Evolutionary conservation across 2,113 vertebrate species (phyloP), one percentile per base, ranked within the genome.

Genomic region (Mellivora capensis): DNA sequence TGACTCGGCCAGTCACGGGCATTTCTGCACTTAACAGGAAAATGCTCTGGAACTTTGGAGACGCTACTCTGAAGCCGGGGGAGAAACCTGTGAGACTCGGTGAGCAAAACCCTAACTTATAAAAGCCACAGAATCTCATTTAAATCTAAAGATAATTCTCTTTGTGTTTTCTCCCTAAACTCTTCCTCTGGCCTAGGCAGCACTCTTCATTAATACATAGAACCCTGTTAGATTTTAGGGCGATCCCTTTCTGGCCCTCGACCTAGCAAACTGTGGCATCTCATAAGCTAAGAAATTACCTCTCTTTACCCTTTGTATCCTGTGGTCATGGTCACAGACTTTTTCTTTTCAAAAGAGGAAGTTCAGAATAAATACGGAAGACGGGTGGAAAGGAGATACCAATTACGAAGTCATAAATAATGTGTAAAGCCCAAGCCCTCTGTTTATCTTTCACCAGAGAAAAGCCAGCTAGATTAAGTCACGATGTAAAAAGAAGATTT

Each of bases 281-380:
- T 79, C 15, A 4, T 20, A 47, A 87, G 37, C 42, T 57, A 62
- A 79, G 49, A 61, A 83, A 54, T 89, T 71, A 69, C 18, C 57
- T 44, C 20, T n/a, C 71, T 89, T 91, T 67, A 39, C 31, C 27
- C 37, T 64, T n/a, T 44, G 29, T 61, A 54, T 29, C 64, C 83
- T 54, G n/a, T 61, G 37, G 42, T 57, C 20, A 39, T 37, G n/a
- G 47, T 57, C 59, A 85, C 34, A 87, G 64, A 62, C 42, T 54
- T 92, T 76, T 92, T 86, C 31, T 94, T 90, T 94, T 67, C 72
- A 39, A 94, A 85, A 90, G 64, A 95, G 25, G 18, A 97, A 94
- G 85, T 83, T 82, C 47, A 92, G 42, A 96, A 92, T 87, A 96
- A 87, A 72, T 54, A 89, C 1, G 71, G 64, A 77, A 85, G 47